A percentile compares a stretch with the other conserved stretches of the same genome.
Evolutionary conservation across 2,888 invertebrate species (phyloP).

Genomic region (Melanostoma mellinum): DNA sequence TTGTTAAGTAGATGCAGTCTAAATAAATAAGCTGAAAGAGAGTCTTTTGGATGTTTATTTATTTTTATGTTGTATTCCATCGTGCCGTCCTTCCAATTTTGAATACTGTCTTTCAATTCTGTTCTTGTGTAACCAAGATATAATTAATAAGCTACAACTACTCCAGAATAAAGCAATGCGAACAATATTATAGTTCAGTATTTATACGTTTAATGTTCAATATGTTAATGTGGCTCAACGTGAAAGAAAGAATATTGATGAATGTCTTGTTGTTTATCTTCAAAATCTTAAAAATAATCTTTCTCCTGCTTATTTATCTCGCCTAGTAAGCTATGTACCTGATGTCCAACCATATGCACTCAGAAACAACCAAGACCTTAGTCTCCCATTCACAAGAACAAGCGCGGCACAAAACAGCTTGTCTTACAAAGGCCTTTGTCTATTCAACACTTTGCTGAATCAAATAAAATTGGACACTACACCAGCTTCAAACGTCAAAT

Average conservation of each 20-base stretch:
- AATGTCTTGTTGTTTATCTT: no score
- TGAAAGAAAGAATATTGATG: background rate
- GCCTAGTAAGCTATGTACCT: background rate
- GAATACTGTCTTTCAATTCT: no score
- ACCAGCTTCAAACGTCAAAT: no score
- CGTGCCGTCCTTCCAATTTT: no score
- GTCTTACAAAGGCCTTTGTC: background rate
- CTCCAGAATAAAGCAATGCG: no score
- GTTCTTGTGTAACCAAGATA: no score
- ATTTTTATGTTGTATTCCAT: no score
- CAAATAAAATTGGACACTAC: background rate
- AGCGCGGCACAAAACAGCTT: background rate
- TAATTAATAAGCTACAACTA: no score
- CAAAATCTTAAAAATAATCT: background rate
- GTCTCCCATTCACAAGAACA: background rate
- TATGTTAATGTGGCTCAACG: background rate
- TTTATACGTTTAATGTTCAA: background rate
- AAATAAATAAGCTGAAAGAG: no score
- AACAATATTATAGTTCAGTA: background rate
- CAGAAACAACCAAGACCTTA: background rate
- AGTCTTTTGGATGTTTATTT: no score
- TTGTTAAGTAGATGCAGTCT: no score
- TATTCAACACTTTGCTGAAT: conserved; percentile 1
- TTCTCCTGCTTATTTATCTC: background rate
- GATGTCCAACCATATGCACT: background rate